Conservation (phyloP, 1,140 invertebrate genomes). For the Anadara kagoshimensis region DNA sequence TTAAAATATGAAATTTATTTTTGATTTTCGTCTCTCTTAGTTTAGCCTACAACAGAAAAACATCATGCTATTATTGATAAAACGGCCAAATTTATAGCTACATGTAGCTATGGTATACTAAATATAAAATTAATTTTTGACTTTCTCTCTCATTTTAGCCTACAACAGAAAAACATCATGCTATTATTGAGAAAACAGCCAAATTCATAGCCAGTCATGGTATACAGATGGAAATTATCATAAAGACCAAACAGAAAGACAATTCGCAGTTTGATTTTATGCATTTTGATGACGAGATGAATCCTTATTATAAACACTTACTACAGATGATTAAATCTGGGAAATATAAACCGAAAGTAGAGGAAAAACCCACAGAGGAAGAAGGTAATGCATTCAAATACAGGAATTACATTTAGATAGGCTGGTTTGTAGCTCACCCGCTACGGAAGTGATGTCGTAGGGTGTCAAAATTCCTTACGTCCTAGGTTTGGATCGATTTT, state of each 20-base stretch:
- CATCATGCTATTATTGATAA: too few relatives aligned
- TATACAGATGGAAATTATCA: conserved; percentile 97
- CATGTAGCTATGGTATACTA: too few relatives aligned
- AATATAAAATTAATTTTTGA: too few relatives aligned
- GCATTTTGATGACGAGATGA: conserved; percentile 86
- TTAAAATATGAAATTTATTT: too few relatives aligned
- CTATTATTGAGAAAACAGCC: conserved; percentile 97
- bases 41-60: conserved; percentile 93
- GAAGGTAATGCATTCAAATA: not conserved
- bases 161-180: conserved; percentile 91
- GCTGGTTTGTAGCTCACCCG: too few relatives aligned
- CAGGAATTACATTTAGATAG: too few relatives aligned
- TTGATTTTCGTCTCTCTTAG: conserved; percentile 40
- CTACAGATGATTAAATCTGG: conserved; percentile 68
- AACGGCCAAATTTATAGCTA: too few relatives aligned
- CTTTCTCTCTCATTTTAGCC: conserved; percentile 80
- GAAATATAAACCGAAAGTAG: conserved; percentile 78
- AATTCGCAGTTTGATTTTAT: conserved; percentile 97
- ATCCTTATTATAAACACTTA: conserved; percentile 93
- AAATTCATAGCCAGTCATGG: conserved; percentile 94
- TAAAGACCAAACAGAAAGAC: conserved; percentile 96
- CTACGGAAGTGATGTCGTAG: too few relatives aligned
- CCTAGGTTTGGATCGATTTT: too few relatives aligned
- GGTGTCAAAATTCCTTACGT: too few relatives aligned
- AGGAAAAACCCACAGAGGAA: conserved; percentile 17